Conservation (phyloP, 2,888 invertebrate species). For the Drosophila basisetae region DNA sequence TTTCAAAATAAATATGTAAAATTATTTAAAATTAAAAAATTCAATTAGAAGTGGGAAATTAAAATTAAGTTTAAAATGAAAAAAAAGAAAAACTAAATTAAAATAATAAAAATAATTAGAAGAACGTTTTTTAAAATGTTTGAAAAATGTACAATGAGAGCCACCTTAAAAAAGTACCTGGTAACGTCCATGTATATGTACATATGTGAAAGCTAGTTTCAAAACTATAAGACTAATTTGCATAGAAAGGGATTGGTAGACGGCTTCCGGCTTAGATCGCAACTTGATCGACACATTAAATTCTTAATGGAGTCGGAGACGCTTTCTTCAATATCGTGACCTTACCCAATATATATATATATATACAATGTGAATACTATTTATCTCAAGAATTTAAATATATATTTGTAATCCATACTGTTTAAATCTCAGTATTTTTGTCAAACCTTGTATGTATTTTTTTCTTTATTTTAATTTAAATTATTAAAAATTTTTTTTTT, state of each 20-base stretch:
- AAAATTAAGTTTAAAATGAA: not conserved
- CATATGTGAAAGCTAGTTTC: too few species aligned
- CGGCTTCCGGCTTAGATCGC: too few species aligned
- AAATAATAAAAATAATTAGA: not conserved
- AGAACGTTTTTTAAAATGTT: too few species aligned
- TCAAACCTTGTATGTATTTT: not conserved
- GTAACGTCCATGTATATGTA: too few species aligned
- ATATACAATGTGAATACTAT: not conserved
- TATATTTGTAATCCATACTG: not conserved
- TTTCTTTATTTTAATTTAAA: not conserved
- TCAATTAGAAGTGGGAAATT: not conserved
- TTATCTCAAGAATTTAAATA: not conserved
- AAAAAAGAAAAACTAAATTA: not conserved
- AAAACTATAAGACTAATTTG: too few species aligned
- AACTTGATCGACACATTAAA: not conserved
- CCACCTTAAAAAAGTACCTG: too few species aligned
- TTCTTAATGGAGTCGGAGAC: not conserved
- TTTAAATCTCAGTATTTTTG: not conserved
- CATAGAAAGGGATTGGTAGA: too few species aligned
- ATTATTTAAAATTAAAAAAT: not conserved
- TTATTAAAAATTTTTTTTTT: not conserved
- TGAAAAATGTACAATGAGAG: too few species aligned
- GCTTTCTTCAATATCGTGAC: fast-evolving
- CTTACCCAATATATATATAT: not conserved
- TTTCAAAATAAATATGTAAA: not conserved